Percentiles rank a stretch among this genome's conserved stretches.
Conservation (phyloP, 2,797 vertebrate genomes). For the Rhincodon typus region DNA sequence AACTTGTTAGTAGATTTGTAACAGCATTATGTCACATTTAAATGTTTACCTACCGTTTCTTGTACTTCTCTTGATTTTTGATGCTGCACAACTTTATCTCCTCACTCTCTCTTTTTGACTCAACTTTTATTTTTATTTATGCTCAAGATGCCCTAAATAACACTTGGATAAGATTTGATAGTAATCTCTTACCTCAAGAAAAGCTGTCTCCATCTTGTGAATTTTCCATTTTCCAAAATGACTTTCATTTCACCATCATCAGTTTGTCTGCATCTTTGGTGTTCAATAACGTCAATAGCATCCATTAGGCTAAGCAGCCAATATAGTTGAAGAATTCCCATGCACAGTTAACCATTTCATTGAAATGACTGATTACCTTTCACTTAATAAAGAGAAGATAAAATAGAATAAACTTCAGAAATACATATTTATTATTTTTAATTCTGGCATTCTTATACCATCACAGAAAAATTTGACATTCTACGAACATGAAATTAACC, state of each 20-base stretch:
- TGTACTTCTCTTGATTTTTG: background rate
- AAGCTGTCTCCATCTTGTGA: background rate
- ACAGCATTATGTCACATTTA: background rate
- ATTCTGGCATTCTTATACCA: too few relatives aligned
- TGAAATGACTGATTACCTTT: background rate
- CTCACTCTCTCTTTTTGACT: background rate
- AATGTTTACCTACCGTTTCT: background rate
- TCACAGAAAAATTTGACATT: too few relatives aligned
- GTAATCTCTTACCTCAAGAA: background rate
- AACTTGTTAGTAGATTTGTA: background rate
- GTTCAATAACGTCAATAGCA: background rate
- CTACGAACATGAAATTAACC: too few relatives aligned
- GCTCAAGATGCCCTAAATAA: background rate
- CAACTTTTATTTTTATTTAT: background rate
- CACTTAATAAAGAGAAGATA: too few relatives aligned
- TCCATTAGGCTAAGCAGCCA: too few relatives aligned
- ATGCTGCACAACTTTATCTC: too few relatives aligned
- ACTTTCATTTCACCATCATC: background rate
- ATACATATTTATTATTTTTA: too few relatives aligned
- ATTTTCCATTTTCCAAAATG: background rate
- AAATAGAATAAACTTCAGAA: too few relatives aligned
- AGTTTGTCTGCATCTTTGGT: background rate
- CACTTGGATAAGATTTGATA: background rate
- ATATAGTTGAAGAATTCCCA: background rate
- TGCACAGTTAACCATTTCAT: background rate